Percentiles rank a stretch among this genome's conserved stretches.
Evolutionary conservation across 2,888 invertebrate genomes (phyloP).

Genomic region (Sialis lutaria): DNA sequence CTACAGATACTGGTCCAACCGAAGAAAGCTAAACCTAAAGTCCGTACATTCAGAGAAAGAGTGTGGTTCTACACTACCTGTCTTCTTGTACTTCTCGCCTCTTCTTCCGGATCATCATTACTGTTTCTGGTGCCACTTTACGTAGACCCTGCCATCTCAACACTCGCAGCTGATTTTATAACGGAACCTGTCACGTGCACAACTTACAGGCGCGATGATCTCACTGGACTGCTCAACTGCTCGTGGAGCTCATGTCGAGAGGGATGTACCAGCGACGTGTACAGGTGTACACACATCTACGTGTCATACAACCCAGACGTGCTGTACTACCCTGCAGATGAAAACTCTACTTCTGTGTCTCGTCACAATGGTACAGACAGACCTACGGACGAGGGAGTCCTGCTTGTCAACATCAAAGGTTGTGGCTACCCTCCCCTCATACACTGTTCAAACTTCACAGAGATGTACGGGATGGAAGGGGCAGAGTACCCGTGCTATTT

Average conservation of each 20-base stretch:
- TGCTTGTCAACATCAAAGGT: slow-evolving; percentile 67
- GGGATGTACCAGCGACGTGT: slow-evolving; percentile 64
- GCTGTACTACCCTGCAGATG: background rate
- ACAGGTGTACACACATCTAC: slow-evolving; percentile 46
- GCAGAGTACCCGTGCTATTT: slow-evolving; percentile 47
- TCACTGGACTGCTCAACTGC: slow-evolving; percentile 58
- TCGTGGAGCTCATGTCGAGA: slow-evolving; percentile 67
- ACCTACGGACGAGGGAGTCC: slow-evolving; percentile 28
- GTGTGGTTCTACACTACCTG: slow-evolving; percentile 54
- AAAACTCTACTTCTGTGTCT: background rate
- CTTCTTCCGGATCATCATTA: slow-evolving; percentile 52
- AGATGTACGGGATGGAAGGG: slow-evolving; percentile 49
- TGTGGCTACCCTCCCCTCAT: slow-evolving; percentile 69
- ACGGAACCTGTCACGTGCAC: slow-evolving; percentile 55
- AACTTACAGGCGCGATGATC: slow-evolving; percentile 50
- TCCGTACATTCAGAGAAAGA: slow-evolving; percentile 44
- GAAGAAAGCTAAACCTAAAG: slow-evolving; percentile 26
- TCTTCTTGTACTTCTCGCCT: slow-evolving; percentile 48
- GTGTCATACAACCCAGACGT: slow-evolving; percentile 29
- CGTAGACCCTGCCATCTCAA: slow-evolving; percentile 48
- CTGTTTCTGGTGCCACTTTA: slow-evolving; percentile 57
- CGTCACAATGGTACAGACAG: slow-evolving; percentile 9
- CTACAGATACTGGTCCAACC: slow-evolving; percentile 35
- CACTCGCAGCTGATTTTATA: slow-evolving; percentile 56
- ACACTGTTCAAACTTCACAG: slow-evolving; percentile 58